Evolutionary conservation across 2,888 invertebrate species (phyloP), one percentile per base, ranked within the genome.

Genomic region (Macrophya annulata): DNA sequence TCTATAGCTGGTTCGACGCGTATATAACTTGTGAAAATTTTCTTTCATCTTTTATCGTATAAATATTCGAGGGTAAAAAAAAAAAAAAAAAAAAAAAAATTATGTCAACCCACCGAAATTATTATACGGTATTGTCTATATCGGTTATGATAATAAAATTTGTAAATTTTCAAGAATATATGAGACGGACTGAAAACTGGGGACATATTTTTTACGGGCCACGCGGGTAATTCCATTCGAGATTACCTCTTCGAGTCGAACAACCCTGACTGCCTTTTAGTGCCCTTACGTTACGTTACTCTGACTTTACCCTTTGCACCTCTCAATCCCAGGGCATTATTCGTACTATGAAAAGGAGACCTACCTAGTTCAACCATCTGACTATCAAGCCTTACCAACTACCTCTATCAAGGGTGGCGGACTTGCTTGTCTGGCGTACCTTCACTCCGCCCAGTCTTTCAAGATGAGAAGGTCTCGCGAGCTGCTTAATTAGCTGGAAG

Each of bases 391-490:
- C 81, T 37, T 21, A 43, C 40, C 48, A 40, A 12, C 68, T 62
- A 68, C 68, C 83, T 48, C 68, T 62, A 62, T 40, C n/a, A 62
- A 40, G 81, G 62, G 59, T 81, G 62, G 40, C 43, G n/a, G 12
- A 43, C 81, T 40, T 62, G 59, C 81, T 81, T 77, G 77, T 51
- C 77, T 31, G 77, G 77, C 45, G 43, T 31, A 31, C 77, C 77
- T 37, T 55, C 81, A 43, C 31, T n/a, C 55, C 55, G 25, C 81
- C 81, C 37, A 62, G 59, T 81, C 81, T 81, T 81, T 81, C 81
- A 81, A 81, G 81, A 81, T 81, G 59, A 81, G 81, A 81, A 81
- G 81, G 81, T 40, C 81, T 81, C 62, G n/a, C 59, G 62, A 81
- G 62, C 81, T 62, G 81, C 81, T 62, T 77, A 77, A 77, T 77